phyloP scores from a whole-genome alignment of 2,797 vertebrate species.

The Furcifer pardalis region DNA sequence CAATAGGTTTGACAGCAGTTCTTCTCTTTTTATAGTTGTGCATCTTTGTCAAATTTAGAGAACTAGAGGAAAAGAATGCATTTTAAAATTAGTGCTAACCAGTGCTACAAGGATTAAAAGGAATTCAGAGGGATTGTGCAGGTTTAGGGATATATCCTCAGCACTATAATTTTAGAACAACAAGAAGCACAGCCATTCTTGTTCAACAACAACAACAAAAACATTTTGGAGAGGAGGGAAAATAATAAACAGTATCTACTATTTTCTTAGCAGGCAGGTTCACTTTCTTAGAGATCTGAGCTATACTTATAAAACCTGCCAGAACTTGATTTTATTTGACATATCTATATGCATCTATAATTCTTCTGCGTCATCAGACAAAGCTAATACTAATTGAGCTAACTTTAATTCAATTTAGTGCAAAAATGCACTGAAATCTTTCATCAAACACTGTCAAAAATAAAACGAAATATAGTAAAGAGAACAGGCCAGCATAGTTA shows the following conservation, averaged over 20 bases:
- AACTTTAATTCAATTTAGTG: not conserved
- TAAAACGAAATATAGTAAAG: too few species aligned
- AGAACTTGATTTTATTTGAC: not conserved
- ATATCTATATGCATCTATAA: not conserved
- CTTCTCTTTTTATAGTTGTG: constrained; percentile 4
- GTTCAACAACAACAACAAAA: not conserved
- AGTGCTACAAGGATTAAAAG: constrained; percentile 7
- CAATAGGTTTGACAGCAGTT: not conserved
- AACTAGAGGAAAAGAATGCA: constrained; percentile 18
- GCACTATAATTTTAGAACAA: not conserved
- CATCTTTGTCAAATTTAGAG: constrained; percentile 12
- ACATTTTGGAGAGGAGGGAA: not conserved
- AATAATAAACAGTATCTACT: not conserved
- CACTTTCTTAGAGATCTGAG: not conserved
- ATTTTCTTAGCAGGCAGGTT: not conserved
- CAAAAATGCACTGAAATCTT: not conserved
- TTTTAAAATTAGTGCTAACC: constrained; percentile 9
- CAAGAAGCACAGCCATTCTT: not conserved
- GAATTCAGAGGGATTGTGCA: constrained; percentile 15
- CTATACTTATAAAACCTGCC: not conserved
- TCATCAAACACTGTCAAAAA: not conserved
- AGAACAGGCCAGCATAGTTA: not conserved
- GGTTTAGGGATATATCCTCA: not conserved
- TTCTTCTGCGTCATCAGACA: not conserved
- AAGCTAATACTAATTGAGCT: not conserved